Evolutionary conservation across 2,888 invertebrate species (phyloP).

Genomic region (Machimus rusticus): DNA sequence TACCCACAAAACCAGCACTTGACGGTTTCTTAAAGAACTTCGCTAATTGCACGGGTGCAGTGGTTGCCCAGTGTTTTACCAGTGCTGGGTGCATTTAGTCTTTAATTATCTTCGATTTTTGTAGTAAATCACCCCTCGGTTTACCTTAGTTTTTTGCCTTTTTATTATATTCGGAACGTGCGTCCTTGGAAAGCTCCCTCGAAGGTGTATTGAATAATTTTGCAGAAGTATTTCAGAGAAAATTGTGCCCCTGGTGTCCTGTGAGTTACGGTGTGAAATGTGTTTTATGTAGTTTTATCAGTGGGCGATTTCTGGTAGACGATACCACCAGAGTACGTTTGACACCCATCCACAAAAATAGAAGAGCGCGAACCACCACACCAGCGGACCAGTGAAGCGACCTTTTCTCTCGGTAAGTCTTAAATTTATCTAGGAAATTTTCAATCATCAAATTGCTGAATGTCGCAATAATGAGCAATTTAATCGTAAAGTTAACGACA

Average conservation of each 20-base stretch:
- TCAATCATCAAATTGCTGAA: not conserved
- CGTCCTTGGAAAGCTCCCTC: not conserved
- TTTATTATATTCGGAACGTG: not conserved
- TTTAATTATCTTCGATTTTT: not conserved
- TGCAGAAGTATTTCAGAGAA: not conserved
- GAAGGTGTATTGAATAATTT: slow-evolving; percentile 6
- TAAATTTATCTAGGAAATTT: not conserved
- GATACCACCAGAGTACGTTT: not conserved
- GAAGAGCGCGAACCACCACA: not conserved
- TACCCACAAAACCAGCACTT: not conserved
- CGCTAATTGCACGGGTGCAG: not conserved
- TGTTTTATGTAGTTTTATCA: not conserved
- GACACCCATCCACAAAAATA: not conserved
- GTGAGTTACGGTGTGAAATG: not conserved
- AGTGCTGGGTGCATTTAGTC: not conserved
- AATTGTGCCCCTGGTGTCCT: not conserved
- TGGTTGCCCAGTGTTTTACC: not conserved
- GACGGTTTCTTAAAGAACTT: slow-evolving; percentile 14
- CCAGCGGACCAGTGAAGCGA: not conserved
- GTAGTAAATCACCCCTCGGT: not conserved
- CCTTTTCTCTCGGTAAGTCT: not conserved
- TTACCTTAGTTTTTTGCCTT: not conserved
- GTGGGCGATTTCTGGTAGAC: not conserved
- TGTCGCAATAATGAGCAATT: not conserved
- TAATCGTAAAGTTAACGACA: not conserved